A percentile compares a stretch with the other conserved stretches of the same genome.
These are phyloP conservation scores for Caenorhabditis latens DNA, from an alignment of 1,140 invertebrate species.

Conservation along the genomic window DNA sequence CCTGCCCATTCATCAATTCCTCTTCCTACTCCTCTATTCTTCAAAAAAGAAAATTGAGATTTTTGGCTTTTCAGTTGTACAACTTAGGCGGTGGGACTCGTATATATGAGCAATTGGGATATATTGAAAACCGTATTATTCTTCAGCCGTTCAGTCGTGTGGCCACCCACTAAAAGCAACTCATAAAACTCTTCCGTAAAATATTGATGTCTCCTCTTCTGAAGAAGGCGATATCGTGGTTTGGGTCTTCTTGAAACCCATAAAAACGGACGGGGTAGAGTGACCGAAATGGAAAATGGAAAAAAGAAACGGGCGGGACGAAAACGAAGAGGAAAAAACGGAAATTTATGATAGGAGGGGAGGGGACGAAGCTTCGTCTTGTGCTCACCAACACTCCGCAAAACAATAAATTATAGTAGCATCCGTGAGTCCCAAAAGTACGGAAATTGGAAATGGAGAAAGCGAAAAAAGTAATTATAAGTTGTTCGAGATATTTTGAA, in stretches of 20 bases:
- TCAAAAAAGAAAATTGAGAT: background rate
- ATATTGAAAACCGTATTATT: background rate
- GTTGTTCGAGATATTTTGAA: background rate
- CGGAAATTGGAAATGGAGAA: constrained; percentile 15
- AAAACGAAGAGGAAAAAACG: constrained; percentile 9
- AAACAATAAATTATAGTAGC: constrained; percentile 48
- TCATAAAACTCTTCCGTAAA: constrained; percentile 21
- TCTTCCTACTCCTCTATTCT: background rate
- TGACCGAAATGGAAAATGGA: constrained; percentile 52
- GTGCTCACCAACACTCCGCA: constrained; percentile 2
- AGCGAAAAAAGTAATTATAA: background rate
- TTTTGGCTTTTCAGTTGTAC: constrained; percentile 9
- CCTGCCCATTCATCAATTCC: constrained; percentile 13
- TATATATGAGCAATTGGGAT: too few species aligned
- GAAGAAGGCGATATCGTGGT: background rate
- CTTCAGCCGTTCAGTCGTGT: background rate
- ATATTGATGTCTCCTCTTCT: background rate
- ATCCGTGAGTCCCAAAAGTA: constrained; percentile 25
- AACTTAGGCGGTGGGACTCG: background rate
- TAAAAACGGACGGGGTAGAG: constrained; percentile 45
- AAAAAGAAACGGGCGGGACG: constrained; percentile 22
- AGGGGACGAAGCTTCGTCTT: constrained; percentile 7
- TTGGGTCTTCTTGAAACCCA: constrained; percentile 34
- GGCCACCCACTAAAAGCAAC: background rate
- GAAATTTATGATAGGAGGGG: constrained; percentile 51